These are phyloP conservation scores for Colletes gigas DNA, from an alignment of 1,140 invertebrate species.

Conservation along the genomic window DNA sequence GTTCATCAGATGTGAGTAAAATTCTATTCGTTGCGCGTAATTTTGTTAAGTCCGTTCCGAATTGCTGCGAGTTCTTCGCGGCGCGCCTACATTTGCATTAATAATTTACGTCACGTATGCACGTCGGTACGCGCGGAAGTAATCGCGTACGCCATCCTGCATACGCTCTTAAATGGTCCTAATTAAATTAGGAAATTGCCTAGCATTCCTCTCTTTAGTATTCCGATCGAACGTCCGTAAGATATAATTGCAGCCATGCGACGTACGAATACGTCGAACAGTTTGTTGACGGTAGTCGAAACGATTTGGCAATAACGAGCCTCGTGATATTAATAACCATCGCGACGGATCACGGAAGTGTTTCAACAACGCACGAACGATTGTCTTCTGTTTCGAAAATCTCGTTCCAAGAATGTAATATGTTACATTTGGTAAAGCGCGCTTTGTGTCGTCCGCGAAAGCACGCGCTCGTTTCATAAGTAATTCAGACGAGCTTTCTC, in stretches of 20 bases:
- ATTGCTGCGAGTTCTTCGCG: neutral
- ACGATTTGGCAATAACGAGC: neutral
- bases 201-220: constrained; percentile 54
- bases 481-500: too few relatives aligned
- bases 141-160: constrained; percentile 58
- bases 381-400: neutral
- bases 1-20: constrained; percentile 83
- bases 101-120: constrained; percentile 60
- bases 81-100: constrained; percentile 42
- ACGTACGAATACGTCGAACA: constrained; percentile 27
- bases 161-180: constrained; percentile 41
- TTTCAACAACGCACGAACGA: neutral
- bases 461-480: neutral
- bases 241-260: constrained; percentile 50
- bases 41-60: neutral
- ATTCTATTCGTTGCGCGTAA: neutral
- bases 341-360: too few relatives aligned
- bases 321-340: neutral
- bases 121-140: constrained; percentile 40
- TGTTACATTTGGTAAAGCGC: neutral
- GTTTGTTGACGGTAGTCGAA: constrained; percentile 29
- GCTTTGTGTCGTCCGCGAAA: neutral
- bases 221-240: constrained; percentile 50
- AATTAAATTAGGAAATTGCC: constrained; percentile 69
- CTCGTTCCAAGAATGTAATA: neutral